These are phyloP conservation scores for Trochalopteron elliotii DNA, from an alignment of 2,113 vertebrate species.

Conservation along the genomic window DNA sequence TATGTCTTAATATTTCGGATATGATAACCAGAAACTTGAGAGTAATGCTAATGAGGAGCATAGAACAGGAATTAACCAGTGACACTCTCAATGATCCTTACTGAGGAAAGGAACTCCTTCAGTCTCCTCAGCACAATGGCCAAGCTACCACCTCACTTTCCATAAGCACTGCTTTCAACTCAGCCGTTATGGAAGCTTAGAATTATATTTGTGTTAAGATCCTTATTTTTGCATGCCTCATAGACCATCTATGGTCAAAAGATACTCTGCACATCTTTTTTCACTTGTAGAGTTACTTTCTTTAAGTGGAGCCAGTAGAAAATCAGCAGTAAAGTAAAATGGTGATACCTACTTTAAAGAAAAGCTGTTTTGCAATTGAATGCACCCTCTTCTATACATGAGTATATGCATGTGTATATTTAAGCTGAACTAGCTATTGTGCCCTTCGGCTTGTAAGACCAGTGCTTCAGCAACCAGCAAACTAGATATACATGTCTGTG, in stretches of 20 bases:
- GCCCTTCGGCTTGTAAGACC: neutral
- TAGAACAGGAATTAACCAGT: slow-evolving; percentile 78
- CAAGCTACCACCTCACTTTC: neutral
- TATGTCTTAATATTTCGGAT: slow-evolving; percentile 93
- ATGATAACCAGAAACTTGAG: slow-evolving; percentile 86
- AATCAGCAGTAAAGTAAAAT: neutral
- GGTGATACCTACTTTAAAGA: neutral
- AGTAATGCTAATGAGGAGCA: slow-evolving; percentile 88
- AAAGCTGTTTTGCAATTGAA: neutral
- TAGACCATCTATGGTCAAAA: neutral
- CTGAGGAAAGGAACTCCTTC: slow-evolving; percentile 53
- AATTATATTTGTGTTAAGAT: neutral
- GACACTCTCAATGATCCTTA: slow-evolving; percentile 77
- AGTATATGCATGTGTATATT: neutral
- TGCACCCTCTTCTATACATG: neutral
- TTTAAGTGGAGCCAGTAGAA: neutral
- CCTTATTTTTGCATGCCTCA: neutral
- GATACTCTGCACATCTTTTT: neutral
- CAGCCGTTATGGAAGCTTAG: neutral
- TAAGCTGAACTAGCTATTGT: neutral
- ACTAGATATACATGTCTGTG: neutral
- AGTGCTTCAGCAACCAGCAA: neutral
- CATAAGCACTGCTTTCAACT: neutral
- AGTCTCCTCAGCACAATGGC: neutral
- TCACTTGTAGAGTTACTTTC: neutral